phyloP scores from a whole-genome alignment of 1,140 invertebrate genomes.

The Protaetia brevitarsis region DNA sequence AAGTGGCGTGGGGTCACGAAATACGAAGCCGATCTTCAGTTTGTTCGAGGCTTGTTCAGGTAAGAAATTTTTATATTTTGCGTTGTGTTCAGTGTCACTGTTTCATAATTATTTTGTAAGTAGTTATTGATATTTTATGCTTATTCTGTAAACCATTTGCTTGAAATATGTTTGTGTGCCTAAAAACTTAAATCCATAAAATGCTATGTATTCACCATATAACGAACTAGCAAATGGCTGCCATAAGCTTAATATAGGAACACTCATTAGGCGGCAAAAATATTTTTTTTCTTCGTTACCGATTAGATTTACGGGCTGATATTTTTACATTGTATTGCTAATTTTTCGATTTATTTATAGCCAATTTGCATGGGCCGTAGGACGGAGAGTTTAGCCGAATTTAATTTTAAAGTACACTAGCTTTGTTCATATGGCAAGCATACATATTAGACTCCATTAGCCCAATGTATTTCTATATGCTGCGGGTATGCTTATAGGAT shows the following conservation, averaged over 20 bases:
- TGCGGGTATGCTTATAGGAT: slow-evolving; percentile 28
- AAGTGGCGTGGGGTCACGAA: slow-evolving; percentile 62
- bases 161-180: slow-evolving; percentile 32
- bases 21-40: slow-evolving; percentile 61
- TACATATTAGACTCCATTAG: slow-evolving; percentile 48
- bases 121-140: slow-evolving; percentile 36
- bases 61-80: slow-evolving; percentile 59
- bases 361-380: neutral
- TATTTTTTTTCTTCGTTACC: slow-evolving; percentile 27
- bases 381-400: neutral
- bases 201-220: slow-evolving; percentile 40
- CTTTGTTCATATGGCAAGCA: slow-evolving; percentile 48
- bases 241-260: slow-evolving; percentile 44
- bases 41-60: slow-evolving; percentile 56
- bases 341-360: slow-evolving; percentile 21
- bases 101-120: slow-evolving; percentile 37
- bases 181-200: slow-evolving; percentile 39
- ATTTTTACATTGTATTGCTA: slow-evolving; percentile 22
- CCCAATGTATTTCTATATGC: slow-evolving; percentile 42
- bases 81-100: slow-evolving; percentile 52
- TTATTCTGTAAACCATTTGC: slow-evolving; percentile 26
- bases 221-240: slow-evolving; percentile 48
- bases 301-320: neutral
- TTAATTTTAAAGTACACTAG: slow-evolving; percentile 23
- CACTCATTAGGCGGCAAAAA: slow-evolving; percentile 23